These are phyloP conservation scores for Fragum whitleyi DNA, from an alignment of 2,888 invertebrate species.

Conservation along the genomic window DNA sequence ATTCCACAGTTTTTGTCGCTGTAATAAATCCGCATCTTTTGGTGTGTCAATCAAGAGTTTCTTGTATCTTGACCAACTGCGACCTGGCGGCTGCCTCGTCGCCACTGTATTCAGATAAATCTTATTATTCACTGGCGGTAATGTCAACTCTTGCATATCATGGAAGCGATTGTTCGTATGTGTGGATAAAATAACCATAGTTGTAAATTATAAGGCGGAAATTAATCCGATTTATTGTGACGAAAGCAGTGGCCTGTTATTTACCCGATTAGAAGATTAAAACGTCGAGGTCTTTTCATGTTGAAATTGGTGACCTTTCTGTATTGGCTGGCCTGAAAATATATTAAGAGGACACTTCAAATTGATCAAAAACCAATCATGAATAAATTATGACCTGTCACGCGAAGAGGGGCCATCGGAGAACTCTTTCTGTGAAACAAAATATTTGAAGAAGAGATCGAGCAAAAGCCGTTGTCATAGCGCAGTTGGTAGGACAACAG, in stretches of 20 bases:
- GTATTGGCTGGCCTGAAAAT: background rate
- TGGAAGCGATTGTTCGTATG: conserved; percentile 9
- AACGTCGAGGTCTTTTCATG: background rate
- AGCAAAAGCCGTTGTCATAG: too few relatives aligned
- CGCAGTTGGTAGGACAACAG: too few relatives aligned
- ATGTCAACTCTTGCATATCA: conserved; percentile 55
- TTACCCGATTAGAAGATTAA: conserved; percentile 15
- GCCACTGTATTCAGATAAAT: conserved; percentile 50
- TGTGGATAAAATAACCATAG: conserved; percentile 21
- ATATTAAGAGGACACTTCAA: background rate
- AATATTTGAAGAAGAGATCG: too few relatives aligned
- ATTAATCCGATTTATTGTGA: conserved; percentile 23
- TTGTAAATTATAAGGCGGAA: background rate
- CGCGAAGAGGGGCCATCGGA: too few relatives aligned
- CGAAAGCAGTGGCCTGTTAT: conserved; percentile 11
- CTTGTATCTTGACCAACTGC: conserved; percentile 58
- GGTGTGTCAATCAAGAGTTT: conserved; percentile 63
- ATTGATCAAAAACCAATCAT: background rate
- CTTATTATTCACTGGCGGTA: conserved; percentile 55
- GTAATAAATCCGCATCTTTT: conserved; percentile 55
- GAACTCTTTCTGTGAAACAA: too few relatives aligned
- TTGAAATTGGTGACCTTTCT: background rate
- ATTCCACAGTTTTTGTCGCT: conserved; percentile 64
- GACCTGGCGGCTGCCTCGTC: conserved; percentile 50
- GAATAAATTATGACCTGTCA: too few relatives aligned